These are phyloP conservation scores for Lacanobia oleracea DNA, from an alignment of 2,888 invertebrate genomes.

Conservation along the genomic window DNA sequence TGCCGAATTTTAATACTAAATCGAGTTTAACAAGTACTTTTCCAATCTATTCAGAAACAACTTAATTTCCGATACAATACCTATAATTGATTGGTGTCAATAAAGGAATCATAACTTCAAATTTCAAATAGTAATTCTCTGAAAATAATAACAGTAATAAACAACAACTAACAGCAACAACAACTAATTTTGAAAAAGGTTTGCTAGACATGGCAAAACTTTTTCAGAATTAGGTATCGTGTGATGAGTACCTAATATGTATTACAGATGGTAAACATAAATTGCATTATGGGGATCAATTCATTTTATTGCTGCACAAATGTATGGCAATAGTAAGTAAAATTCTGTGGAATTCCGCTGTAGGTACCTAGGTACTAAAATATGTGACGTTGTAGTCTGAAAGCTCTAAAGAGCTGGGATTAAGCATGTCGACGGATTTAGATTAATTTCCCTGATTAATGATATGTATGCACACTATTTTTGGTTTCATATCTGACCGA, in stretches of 20 bases:
- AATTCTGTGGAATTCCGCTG: constrained; percentile 15
- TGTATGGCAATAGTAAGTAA: constrained; percentile 2
- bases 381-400: constrained; percentile 1
- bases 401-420: constrained; percentile 37
- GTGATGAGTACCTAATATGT: neutral
- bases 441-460: constrained; percentile 28
- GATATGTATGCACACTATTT: constrained; percentile 15
- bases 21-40: too few relatives aligned
- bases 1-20: too few relatives aligned
- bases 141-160: too few relatives aligned
- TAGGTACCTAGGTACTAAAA: constrained; percentile 1
- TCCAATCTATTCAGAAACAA: too few relatives aligned
- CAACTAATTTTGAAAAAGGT: too few relatives aligned
- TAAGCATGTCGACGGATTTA: constrained; percentile 29
- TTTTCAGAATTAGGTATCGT: constrained; percentile 4
- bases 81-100: too few relatives aligned
- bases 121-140: neutral
- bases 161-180: too few relatives aligned
- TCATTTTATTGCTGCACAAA: constrained; percentile 24
- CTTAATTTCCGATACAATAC: too few relatives aligned
- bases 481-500: neutral
- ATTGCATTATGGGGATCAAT: constrained; percentile 25
- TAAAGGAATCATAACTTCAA: too few relatives aligned
- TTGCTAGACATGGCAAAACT: too few relatives aligned
- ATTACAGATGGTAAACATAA: constrained; percentile 10